phyloP scores from a whole-genome alignment of 2,888 invertebrate genomes.

The Cylloceria caligata region DNA sequence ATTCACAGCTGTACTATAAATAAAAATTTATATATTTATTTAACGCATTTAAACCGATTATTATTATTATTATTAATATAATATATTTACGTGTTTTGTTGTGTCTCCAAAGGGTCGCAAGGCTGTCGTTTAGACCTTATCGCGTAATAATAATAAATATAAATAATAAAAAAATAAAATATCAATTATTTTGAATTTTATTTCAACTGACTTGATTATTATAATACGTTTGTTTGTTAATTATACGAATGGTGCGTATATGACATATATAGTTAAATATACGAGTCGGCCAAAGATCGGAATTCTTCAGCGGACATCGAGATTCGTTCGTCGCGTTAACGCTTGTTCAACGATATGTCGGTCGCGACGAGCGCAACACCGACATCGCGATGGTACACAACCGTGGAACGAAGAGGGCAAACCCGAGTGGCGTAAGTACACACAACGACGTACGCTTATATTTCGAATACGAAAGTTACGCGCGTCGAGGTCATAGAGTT shows the following conservation, averaged over 20 bases:
- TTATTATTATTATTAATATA: too few species aligned
- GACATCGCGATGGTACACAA: constrained; percentile 10
- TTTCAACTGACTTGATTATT: not conserved
- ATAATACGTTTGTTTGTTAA: not conserved
- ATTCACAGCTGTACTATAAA: too few species aligned
- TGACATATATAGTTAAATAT: constrained; percentile 12
- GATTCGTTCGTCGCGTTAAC: not conserved
- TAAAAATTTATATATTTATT: too few species aligned
- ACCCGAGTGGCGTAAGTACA: constrained; percentile 22
- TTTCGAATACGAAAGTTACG: constrained; percentile 75
- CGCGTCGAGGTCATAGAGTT: constrained; percentile 77
- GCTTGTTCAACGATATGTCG: constrained; percentile 23
- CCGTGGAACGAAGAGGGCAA: constrained; percentile 36
- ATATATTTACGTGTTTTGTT: too few species aligned
- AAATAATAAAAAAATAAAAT: too few species aligned
- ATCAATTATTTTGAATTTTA: too few species aligned
- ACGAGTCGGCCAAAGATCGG: constrained; percentile 30
- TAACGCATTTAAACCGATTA: too few species aligned
- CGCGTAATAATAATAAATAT: too few species aligned
- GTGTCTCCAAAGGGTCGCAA: too few species aligned
- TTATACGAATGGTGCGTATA: not conserved
- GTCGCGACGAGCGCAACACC: not conserved
- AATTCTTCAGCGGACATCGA: constrained; percentile 10
- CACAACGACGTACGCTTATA: constrained; percentile 59
- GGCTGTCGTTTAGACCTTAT: too few species aligned